Evolutionary conservation across 1,140 invertebrate genomes (phyloP), one percentile per base, ranked within the genome.

Genomic region (Macrobrachium nipponense): DNA sequence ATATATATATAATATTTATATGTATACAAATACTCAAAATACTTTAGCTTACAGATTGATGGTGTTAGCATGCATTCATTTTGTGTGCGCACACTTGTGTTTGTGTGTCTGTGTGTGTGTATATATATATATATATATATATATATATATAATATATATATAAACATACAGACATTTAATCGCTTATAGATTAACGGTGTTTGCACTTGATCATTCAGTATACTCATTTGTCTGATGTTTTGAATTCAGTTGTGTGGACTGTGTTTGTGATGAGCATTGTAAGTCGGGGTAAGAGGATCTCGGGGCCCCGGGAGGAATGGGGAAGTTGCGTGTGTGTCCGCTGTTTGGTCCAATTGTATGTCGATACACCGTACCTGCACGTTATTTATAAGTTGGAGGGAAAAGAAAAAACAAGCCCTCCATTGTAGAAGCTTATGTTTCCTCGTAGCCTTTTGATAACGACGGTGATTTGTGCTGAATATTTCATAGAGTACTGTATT

Each of bases 281-380:
- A 51, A 51, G 51, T 51, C 68, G 44, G 66, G 61, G 68, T 76
- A 81, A 81, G 72, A 23, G 58, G 59, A 81, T 70, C 23, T 60
- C 17, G 72, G 44, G 27, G 12, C 58, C 72, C 12, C 8, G 51
- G 70, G 43, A 17, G 72, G 51, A 17, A 64, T 36, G 59, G 59
- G 36, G 61, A 27, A 75, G 73, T 80, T 61, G 83, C 83, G 83
- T 86, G 83, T 80, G 44, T 27, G 8, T 62, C 3, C 44, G 83
- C 83, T 78, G 83, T 86, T 86, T 79, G 77, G 64, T 20, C 83
- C 83, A 86, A 86, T 86, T 72, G 83, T 86, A 61, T 86, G 83
- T 86, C 83, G 83, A 86, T 86, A 86, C 83, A 23, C 77, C 17
- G 83, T 80, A 36, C 62, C 68, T 20, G 14, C n/a, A 20, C 83